Evolutionary conservation across 1,140 invertebrate species (phyloP).

Genomic region (Lysiphlebus fabarum): DNA sequence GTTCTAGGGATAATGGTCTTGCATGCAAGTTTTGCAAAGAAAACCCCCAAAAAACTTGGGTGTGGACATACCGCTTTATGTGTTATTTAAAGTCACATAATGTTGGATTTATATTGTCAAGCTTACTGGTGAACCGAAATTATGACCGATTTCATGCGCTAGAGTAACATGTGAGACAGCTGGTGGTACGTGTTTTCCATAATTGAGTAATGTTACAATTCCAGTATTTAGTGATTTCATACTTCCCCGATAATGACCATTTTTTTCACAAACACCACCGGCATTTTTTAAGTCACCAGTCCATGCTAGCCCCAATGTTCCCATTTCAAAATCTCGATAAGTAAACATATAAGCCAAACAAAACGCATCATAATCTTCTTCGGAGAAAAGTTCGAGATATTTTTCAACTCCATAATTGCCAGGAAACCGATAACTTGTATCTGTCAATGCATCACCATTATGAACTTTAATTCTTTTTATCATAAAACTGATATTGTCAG

Average conservation of each 20-base stretch:
- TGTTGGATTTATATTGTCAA: no score
- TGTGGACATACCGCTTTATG: no score
- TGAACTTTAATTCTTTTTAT: conserved; percentile 95
- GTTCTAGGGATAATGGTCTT: no score
- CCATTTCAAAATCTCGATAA: conserved; percentile 97
- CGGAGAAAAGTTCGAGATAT: conserved; percentile 90
- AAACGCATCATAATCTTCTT: conserved; percentile 97
- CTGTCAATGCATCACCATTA: conserved; percentile 76
- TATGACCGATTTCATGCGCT: conserved; percentile 99
- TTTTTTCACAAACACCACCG: conserved; percentile 91
- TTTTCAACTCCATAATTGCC: conserved; percentile 93
- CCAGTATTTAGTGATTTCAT: conserved; percentile 97
- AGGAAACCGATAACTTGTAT: conserved; percentile 83
- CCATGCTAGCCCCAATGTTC: conserved; percentile 96
- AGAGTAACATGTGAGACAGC: conserved; percentile 98
- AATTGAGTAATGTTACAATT: conserved; percentile 96
- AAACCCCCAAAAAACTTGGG: no score
- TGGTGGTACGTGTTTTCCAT: conserved; percentile 96
- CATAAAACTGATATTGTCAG: conserved; percentile 94
- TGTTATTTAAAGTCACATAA: no score
- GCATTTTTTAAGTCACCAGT: conserved; percentile 92
- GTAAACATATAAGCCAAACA: conserved; percentile 99
- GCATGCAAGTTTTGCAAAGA: no score
- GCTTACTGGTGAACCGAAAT: conserved; percentile 97
- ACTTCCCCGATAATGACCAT: conserved; percentile 91